Evolutionary conservation across 1,140 invertebrate species (phyloP).

Genomic region (Drosophila tropicalis): DNA sequence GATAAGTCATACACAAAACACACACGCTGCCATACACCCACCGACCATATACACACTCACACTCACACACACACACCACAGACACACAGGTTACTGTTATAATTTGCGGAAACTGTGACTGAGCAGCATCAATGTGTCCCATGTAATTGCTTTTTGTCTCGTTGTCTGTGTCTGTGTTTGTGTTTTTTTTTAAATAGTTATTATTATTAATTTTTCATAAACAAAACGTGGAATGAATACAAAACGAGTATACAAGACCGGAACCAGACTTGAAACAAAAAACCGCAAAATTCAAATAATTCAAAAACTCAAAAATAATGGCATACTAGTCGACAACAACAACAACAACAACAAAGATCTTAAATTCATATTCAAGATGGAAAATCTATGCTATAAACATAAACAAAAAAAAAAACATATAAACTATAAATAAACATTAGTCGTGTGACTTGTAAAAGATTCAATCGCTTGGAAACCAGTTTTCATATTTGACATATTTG

Average conservation of each 20-base stretch:
- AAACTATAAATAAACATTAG: conserved; percentile 22
- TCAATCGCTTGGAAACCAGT: conserved; percentile 40
- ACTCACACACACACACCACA: conserved; percentile 1
- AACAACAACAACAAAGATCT: background rate
- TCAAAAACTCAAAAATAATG: background rate
- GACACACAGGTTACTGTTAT: conserved; percentile 46
- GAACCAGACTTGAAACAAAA: conserved; percentile 8
- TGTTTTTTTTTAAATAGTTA: conserved; percentile 15
- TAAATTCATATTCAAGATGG: background rate
- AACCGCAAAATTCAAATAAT: conserved; percentile 7
- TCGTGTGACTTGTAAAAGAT: conserved; percentile 22
- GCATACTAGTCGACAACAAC: background rate
- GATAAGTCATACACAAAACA: conserved; percentile 31
- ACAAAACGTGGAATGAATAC: conserved; percentile 9
- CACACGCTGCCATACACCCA: conserved; percentile 6
- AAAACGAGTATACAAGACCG: conserved; percentile 23
- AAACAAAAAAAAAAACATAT: background rate
- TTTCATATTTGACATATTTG: conserved; percentile 48
- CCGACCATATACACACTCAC: conserved; percentile 33
- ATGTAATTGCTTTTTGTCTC: conserved; percentile 49
- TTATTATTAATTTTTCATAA: conserved; percentile 45
- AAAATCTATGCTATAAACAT: conserved; percentile 15
- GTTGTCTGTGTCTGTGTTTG: too few species aligned
- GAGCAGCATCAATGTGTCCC: conserved; percentile 50
- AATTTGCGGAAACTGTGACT: conserved; percentile 78